Evolutionary conservation across 2,797 vertebrate genomes (phyloP).

Genomic region (Myiothlypis chrysogaster): DNA sequence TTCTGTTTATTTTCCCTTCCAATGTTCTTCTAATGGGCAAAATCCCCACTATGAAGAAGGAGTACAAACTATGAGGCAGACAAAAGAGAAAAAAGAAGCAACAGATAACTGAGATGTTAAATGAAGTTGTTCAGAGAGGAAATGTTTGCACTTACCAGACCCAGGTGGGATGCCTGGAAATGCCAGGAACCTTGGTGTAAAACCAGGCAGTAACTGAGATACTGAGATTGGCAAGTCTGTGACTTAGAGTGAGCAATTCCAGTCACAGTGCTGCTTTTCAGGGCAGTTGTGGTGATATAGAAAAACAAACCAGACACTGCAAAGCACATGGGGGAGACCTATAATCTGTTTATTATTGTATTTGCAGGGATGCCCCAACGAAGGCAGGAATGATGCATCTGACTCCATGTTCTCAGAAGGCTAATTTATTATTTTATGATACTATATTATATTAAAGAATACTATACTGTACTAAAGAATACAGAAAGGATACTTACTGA

Average conservation of each 20-base stretch:
- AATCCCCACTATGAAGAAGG: not conserved
- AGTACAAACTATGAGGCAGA: not conserved
- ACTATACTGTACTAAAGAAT: no score
- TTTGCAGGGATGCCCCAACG: no score
- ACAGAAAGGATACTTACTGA: no score
- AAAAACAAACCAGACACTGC: not conserved
- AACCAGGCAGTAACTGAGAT: not conserved
- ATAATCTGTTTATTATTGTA: not conserved
- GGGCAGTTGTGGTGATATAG: not conserved
- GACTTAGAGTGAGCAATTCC: not conserved
- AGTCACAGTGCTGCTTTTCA: not conserved
- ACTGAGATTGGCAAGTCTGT: not conserved
- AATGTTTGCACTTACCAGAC: not conserved
- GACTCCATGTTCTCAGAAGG: no score
- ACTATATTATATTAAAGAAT: no score
- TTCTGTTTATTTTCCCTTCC: not conserved
- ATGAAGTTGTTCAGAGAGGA: not conserved
- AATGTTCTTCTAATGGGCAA: not conserved
- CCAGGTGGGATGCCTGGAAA: accelerated
- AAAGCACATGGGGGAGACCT: not conserved
- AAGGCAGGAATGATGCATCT: no score
- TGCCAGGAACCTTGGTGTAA: not conserved
- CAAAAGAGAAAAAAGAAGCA: not conserved
- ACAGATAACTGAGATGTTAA: not conserved
- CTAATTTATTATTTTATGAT: no score